A percentile compares a stretch with the other conserved stretches of the same genome.
These are phyloP conservation scores for Bambusicola thoracicus DNA, from an alignment of 2,113 vertebrate genomes.

Conservation along the genomic window DNA sequence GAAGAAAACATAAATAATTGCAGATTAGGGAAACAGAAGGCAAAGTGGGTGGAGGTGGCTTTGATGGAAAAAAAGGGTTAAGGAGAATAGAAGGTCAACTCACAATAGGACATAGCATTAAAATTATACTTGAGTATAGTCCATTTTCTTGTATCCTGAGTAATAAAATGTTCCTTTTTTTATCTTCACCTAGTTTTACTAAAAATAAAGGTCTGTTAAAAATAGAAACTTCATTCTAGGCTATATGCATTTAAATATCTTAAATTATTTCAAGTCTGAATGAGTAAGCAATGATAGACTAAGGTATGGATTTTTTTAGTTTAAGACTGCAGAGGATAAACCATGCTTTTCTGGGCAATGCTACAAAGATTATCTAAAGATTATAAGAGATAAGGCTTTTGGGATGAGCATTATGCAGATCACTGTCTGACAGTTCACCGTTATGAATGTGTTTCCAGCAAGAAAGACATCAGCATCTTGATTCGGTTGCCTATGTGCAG, in stretches of 20 bases:
- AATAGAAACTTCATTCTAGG: neutral
- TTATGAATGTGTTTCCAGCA: neutral
- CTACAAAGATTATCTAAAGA: neutral
- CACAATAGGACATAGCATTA: constrained; percentile 73
- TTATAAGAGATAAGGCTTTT: neutral
- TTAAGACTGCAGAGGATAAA: neutral
- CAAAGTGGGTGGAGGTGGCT: constrained; percentile 82
- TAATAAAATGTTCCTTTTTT: constrained; percentile 50
- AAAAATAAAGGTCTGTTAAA: neutral
- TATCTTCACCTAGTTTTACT: constrained; percentile 23
- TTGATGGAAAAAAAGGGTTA: constrained; percentile 81
- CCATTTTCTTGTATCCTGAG: constrained; percentile 60
- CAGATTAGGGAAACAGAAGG: constrained; percentile 88
- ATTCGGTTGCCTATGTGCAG: neutral
- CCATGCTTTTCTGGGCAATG: neutral
- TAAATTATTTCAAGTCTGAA: neutral
- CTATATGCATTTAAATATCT: constrained; percentile 18
- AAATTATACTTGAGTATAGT: constrained; percentile 61
- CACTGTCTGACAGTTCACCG: neutral
- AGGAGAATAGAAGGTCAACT: constrained; percentile 84
- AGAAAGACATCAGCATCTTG: neutral
- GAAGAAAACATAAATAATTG: constrained; percentile 89
- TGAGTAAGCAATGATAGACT: neutral
- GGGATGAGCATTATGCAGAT: neutral
- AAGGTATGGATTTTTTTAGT: neutral